Evolutionary conservation across 2,113 vertebrate genomes (phyloP).

Genomic region (Martes martes): DNA sequence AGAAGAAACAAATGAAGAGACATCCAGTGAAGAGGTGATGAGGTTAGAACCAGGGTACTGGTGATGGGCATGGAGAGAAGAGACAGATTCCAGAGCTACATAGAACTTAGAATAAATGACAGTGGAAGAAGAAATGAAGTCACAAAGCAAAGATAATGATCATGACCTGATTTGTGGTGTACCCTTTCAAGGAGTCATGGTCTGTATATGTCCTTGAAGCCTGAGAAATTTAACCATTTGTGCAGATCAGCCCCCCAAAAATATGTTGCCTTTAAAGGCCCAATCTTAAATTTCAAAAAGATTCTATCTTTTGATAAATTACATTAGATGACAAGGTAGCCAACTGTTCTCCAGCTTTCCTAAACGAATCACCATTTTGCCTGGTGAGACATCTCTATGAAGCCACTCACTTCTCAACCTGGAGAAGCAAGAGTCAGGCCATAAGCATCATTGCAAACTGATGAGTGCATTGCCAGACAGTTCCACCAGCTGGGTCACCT

Average conservation of each 20-base stretch:
- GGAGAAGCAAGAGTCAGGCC: slow-evolving; percentile 75
- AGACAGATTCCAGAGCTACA: background rate
- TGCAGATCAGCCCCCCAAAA: slow-evolving; percentile 66
- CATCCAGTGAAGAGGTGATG: background rate
- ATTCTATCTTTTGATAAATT: slow-evolving; percentile 72
- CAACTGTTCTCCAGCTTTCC: slow-evolving; percentile 76
- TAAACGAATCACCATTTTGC: slow-evolving; percentile 80
- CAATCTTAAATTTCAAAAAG: slow-evolving; percentile 19
- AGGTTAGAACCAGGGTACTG: background rate
- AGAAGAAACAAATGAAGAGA: background rate
- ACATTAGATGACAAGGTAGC: slow-evolving; percentile 74
- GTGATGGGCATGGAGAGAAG: background rate
- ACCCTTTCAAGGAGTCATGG: background rate
- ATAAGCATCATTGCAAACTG: slow-evolving; percentile 76
- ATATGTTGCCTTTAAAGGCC: slow-evolving; percentile 67
- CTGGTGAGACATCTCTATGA: slow-evolving; percentile 81
- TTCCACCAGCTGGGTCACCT: slow-evolving; percentile 82
- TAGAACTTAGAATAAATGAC: background rate
- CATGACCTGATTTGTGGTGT: background rate
- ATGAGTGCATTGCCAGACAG: slow-evolving; percentile 78
- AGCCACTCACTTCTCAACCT: slow-evolving; percentile 72
- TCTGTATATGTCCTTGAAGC: slow-evolving; percentile 57
- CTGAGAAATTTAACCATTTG: slow-evolving; percentile 61
- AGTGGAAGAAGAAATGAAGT: background rate
- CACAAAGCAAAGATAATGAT: background rate